Conservation (phyloP, 1,140 invertebrate species). For the Rhyacophila brunnea region DNA sequence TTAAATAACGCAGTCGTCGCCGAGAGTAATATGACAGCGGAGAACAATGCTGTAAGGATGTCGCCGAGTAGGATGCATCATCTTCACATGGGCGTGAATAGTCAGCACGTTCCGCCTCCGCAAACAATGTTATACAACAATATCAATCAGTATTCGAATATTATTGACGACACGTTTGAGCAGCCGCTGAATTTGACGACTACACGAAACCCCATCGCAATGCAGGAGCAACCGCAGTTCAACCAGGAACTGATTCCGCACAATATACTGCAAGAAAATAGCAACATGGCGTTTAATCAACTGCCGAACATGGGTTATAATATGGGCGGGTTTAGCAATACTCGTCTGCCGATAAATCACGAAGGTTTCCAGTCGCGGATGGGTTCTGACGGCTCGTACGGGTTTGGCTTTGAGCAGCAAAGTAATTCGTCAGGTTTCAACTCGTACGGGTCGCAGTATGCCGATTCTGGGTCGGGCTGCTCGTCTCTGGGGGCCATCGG, state of each 20-base stretch:
- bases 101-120: not conserved
- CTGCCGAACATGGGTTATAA: too few species aligned
- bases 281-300: too few species aligned
- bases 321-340: too few species aligned
- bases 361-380: not conserved
- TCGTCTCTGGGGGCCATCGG: constrained; percentile 19
- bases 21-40: not conserved
- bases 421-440: not conserved
- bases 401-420: not conserved
- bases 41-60: not conserved
- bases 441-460: constrained; percentile 1
- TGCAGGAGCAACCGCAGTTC: too few species aligned
- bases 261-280: too few species aligned
- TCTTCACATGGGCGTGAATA: not conserved
- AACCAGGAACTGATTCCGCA: too few species aligned
- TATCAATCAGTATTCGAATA: too few species aligned
- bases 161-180: too few species aligned
- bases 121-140: not conserved
- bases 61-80: not conserved
- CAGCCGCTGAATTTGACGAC: not conserved
- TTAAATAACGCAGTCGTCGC: not conserved
- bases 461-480: not conserved
- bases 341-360: too few species aligned
- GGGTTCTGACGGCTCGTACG: not conserved
- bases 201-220: not conserved